Evolutionary conservation across 2,888 invertebrate genomes (phyloP), one percentile per base, ranked within the genome.

Genomic region (Stenchaetothrips biformis): DNA sequence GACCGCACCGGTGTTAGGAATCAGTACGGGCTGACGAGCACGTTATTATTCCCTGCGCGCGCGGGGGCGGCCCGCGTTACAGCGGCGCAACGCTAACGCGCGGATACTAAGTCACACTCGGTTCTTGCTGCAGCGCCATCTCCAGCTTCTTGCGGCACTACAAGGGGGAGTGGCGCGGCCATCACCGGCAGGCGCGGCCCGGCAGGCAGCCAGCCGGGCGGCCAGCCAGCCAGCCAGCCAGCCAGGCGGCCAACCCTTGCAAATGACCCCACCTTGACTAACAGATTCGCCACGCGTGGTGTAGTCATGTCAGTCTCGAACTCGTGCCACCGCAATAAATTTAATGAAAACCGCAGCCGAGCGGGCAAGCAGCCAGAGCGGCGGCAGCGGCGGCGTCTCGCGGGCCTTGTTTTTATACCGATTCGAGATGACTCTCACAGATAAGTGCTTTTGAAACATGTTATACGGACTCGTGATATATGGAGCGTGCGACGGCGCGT

Each of bases 251-350:
- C 25, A 74, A 74, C 67, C 67, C 67, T 25, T 74, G 67, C 67
- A 74, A 74, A 74, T 74, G 67, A 74, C 67, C 67, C 25, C 67
- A 74, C 67, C 67, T 74, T 74, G 67, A 74, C 67, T 74, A 74
- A 74, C 67, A 74, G 67, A 74, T 74, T 74, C 67, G 67, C 25
- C 11, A 74, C 67, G 67, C 53, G 53, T 16, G 53, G 53, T 16
- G 53, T 16, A 13, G 53, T 53, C 13, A 53, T 9, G 53, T 53
- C 13, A 53, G 53, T 13, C 53, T 53, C 16, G 53, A 4, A 11
- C 11, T 67, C 7, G n/a, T 21, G 67, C 67, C 8, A 21, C 67
- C 67, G 67, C 67, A 25, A 74, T 74, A 74, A 74, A 74, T 74
- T 74, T 25, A 74, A 74, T 74, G 67, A 74, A 74, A 74, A 74